A percentile compares a stretch with the other conserved stretches of the same genome.
Evolutionary conservation across 2,888 invertebrate species (phyloP).

Genomic region (Cryptocephalus moraei): DNA sequence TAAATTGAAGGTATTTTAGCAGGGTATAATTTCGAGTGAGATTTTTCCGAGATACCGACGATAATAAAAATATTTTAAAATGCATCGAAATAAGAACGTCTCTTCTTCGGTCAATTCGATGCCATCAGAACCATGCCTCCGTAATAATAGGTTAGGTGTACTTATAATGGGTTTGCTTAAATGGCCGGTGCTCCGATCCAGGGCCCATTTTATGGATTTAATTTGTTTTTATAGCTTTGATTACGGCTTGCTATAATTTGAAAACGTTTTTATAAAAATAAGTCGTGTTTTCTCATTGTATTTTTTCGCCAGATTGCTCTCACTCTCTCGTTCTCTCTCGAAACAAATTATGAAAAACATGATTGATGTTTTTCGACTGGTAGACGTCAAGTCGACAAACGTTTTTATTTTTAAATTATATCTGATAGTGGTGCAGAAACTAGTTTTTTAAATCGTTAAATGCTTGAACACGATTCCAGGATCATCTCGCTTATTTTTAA

Average conservation of each 20-base stretch:
- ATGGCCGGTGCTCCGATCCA: constrained; percentile 23
- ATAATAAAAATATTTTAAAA: constrained; percentile 32
- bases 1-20: neutral
- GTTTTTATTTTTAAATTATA: too few species aligned
- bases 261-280: constrained; percentile 36
- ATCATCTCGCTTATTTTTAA: too few species aligned
- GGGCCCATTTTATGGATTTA: constrained; percentile 39
- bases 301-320: constrained; percentile 7
- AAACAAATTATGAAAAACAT: too few species aligned
- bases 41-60: constrained; percentile 20
- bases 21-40: constrained; percentile 18
- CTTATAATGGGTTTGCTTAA: constrained; percentile 39
- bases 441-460: too few species aligned
- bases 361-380: too few species aligned
- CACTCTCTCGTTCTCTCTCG: too few species aligned
- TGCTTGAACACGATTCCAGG: too few species aligned
- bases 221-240: constrained; percentile 43
- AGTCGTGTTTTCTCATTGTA: constrained; percentile 28
- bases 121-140: neutral
- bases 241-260: constrained; percentile 39
- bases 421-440: too few species aligned
- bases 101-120: constrained; percentile 3
- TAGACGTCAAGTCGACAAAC: too few species aligned
- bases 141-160: constrained; percentile 39
- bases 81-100: constrained; percentile 33